Evolutionary conservation across 2,888 invertebrate genomes (phyloP).

Genomic region (Amiota mariae): DNA sequence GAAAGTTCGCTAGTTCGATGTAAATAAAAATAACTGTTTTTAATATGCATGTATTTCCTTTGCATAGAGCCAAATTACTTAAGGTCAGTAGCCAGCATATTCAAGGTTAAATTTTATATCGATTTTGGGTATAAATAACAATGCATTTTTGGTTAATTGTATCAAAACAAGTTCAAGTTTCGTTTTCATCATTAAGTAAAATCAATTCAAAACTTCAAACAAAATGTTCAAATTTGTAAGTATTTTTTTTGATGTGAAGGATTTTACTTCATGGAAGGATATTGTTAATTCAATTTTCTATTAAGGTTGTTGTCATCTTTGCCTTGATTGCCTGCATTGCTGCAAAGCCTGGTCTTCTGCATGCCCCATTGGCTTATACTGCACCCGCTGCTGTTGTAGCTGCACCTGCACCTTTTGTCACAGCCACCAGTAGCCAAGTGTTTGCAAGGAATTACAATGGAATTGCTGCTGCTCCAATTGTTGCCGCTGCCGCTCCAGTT

Average conservation of each 20-base stretch:
- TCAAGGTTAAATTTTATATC: neutral
- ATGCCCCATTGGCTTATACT: constrained; percentile 37
- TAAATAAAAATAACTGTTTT: neutral
- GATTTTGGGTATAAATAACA: neutral
- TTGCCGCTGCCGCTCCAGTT: constrained; percentile 49
- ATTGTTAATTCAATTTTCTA: neutral
- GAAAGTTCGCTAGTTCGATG: neutral
- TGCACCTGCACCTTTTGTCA: constrained; percentile 59
- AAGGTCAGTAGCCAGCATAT: neutral
- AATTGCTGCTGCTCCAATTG: constrained; percentile 58
- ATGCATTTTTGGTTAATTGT: constrained; percentile 1
- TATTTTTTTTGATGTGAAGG: neutral
- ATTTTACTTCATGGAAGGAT: neutral
- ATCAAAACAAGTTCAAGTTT: constrained; percentile 47
- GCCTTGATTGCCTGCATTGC: constrained; percentile 53
- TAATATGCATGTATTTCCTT: neutral
- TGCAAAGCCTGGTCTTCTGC: constrained; percentile 49
- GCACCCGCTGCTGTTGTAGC: constrained; percentile 46
- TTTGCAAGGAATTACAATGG: constrained; percentile 63
- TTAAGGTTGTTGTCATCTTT: constrained; percentile 58
- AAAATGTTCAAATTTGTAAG: constrained; percentile 57
- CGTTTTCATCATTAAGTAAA: constrained; percentile 44
- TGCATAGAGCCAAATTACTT: neutral
- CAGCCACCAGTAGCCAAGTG: constrained; percentile 63
- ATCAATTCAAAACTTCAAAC: constrained; percentile 6